These are phyloP conservation scores for Trissoscelio sp. DNA, from an alignment of 2,888 invertebrate genomes.

Conservation along the genomic window DNA sequence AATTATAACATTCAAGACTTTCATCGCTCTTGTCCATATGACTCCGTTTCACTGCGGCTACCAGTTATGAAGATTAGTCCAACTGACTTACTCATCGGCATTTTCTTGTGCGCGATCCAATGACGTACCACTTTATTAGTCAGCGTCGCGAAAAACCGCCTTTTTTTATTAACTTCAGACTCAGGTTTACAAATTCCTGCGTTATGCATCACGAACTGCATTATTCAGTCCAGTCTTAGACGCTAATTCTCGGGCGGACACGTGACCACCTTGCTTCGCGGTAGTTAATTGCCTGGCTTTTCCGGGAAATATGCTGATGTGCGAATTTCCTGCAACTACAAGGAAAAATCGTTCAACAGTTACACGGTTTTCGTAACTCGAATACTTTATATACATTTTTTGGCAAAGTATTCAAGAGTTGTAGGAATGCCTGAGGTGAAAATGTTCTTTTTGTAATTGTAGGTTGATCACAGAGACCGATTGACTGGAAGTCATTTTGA, in stretches of 20 bases:
- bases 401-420: conserved; percentile 1
- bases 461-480: neutral
- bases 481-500: neutral
- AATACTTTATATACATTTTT: conserved; percentile 7
- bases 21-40: conserved; percentile 39
- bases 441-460: neutral
- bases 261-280: conserved; percentile 32
- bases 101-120: conserved; percentile 38
- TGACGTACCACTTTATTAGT: conserved; percentile 59
- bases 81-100: conserved; percentile 54
- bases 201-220: conserved; percentile 29
- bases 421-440: too few species aligned
- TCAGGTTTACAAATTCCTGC: conserved; percentile 25
- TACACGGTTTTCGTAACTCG: neutral
- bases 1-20: conserved; percentile 29
- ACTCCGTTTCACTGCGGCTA: conserved; percentile 50
- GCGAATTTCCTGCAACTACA: conserved; percentile 24
- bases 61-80: conserved; percentile 45
- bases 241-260: conserved; percentile 2
- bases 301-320: conserved; percentile 29
- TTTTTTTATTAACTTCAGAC: conserved; percentile 23
- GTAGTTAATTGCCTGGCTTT: conserved; percentile 32
- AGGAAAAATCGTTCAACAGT: conserved; percentile 8
- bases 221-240: conserved; percentile 26
- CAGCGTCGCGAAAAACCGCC: conserved; percentile 49